A percentile compares a stretch with the other conserved stretches of the same genome.
Conservation (phyloP, 2,797 vertebrate genomes). For the Clangula hyemalis region DNA sequence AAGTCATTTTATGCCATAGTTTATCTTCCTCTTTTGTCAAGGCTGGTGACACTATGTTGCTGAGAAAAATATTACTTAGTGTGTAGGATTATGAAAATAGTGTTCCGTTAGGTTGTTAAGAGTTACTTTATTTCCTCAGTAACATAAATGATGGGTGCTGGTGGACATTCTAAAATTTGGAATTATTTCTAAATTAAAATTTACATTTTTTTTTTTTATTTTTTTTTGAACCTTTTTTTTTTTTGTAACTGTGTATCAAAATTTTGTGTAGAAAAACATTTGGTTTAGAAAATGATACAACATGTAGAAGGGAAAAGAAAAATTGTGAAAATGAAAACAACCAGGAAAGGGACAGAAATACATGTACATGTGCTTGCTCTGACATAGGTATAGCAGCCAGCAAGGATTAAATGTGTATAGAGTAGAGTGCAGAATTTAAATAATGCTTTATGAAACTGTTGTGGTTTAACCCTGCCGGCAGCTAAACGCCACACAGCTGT, state of each 20-base stretch:
- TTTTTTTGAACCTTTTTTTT: background rate
- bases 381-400: background rate
- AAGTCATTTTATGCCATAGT: background rate
- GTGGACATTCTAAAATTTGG: background rate
- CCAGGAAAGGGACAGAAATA: background rate
- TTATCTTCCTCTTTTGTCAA: background rate
- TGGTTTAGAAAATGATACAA: background rate
- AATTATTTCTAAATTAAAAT: background rate
- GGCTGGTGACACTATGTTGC: background rate
- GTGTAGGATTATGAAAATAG: background rate
- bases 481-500: too few species aligned
- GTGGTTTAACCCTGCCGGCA: too few species aligned
- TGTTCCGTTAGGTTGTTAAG: background rate
- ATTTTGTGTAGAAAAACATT: background rate
- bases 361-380: background rate
- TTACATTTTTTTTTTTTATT: background rate
- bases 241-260: background rate
- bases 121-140: background rate
- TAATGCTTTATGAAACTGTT: background rate
- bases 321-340: background rate
- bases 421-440: background rate
- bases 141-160: background rate
- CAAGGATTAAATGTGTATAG: background rate
- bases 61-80: background rate
- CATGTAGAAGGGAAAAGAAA: background rate